Percentiles rank a stretch among this genome's conserved stretches.
Evolutionary conservation across 2,888 invertebrate species (phyloP).

Genomic region (Mycalesis mineus): DNA sequence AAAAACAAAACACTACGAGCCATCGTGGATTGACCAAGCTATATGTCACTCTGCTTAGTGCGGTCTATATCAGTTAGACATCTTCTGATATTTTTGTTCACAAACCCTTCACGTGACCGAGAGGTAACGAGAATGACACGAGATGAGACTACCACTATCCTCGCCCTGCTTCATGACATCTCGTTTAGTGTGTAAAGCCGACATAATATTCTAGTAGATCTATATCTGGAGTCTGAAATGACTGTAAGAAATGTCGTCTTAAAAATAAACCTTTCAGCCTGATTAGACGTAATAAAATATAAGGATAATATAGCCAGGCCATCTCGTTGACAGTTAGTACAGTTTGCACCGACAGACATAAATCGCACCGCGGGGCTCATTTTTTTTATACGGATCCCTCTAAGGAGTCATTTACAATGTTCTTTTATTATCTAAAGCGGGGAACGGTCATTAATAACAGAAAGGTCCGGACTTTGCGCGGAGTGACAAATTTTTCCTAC

Average conservation of each 20-base stretch:
- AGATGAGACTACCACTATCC: no score
- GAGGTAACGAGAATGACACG: no score
- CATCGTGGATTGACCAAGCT: no score
- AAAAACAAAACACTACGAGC: no score
- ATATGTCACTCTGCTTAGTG: no score
- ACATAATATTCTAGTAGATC: not conserved
- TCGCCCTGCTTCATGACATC: no score
- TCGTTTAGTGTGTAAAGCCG: no score
- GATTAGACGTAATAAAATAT: constrained; percentile 19
- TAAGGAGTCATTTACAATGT: constrained; percentile 49
- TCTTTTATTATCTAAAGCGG: constrained; percentile 50
- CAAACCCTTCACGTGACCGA: no score
- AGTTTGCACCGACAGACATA: constrained; percentile 36
- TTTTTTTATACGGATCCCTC: constrained; percentile 39
- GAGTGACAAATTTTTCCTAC: constrained; percentile 45
- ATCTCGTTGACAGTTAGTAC: constrained; percentile 16
- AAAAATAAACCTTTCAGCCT: constrained; percentile 20
- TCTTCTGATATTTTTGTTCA: no score
- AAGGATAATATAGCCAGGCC: constrained; percentile 13
- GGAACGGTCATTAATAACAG: constrained; percentile 49
- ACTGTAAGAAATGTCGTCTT: not conserved
- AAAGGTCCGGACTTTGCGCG: constrained; percentile 43
- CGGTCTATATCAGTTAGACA: no score
- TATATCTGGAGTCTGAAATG: not conserved
- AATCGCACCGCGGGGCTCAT: constrained; percentile 37